These are phyloP conservation scores for Colistium nudipinnis DNA, from an alignment of 2,113 vertebrate genomes.

Conservation along the genomic window DNA sequence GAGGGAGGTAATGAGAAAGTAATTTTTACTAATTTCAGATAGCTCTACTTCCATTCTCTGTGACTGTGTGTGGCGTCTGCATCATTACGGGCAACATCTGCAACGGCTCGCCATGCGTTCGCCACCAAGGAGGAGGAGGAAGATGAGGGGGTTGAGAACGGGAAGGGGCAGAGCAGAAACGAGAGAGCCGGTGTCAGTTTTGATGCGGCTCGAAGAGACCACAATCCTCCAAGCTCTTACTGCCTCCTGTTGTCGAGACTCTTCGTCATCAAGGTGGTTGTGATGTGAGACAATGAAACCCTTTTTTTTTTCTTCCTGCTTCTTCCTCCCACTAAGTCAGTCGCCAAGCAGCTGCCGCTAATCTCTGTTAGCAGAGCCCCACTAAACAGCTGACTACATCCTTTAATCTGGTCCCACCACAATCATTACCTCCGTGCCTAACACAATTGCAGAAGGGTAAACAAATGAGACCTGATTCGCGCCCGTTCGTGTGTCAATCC, in stretches of 20 bases:
- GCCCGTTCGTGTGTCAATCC: conserved; percentile 65
- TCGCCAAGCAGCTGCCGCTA: conserved; percentile 71
- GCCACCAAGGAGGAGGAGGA: conserved; percentile 46
- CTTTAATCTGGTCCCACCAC: conserved; percentile 72
- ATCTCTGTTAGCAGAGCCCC: conserved; percentile 73
- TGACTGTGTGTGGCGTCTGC: conserved; percentile 81
- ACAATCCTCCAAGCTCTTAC: conserved; percentile 66
- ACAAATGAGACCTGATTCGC: conserved; percentile 74
- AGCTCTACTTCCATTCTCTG: conserved; percentile 77
- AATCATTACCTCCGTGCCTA: conserved; percentile 68
- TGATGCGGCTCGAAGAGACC: conserved; percentile 47
- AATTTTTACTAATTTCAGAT: conserved; percentile 84
- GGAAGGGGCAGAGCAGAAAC: conserved; percentile 8
- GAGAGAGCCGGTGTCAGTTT: conserved; percentile 54
- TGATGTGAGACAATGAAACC: conserved; percentile 58
- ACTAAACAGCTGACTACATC: conserved; percentile 73
- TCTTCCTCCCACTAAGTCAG: conserved; percentile 43
- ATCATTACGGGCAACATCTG: conserved; percentile 84
- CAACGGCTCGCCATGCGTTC: conserved; percentile 75
- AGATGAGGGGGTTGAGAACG: not conserved
- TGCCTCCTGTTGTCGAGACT: conserved; percentile 72
- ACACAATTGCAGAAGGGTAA: conserved; percentile 71
- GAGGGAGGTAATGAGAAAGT: conserved; percentile 87
- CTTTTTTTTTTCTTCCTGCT: conserved; percentile 8
- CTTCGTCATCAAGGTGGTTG: conserved; percentile 43